phyloP scores from a whole-genome alignment of 1,140 invertebrate species.

The Bombus confusus region DNA sequence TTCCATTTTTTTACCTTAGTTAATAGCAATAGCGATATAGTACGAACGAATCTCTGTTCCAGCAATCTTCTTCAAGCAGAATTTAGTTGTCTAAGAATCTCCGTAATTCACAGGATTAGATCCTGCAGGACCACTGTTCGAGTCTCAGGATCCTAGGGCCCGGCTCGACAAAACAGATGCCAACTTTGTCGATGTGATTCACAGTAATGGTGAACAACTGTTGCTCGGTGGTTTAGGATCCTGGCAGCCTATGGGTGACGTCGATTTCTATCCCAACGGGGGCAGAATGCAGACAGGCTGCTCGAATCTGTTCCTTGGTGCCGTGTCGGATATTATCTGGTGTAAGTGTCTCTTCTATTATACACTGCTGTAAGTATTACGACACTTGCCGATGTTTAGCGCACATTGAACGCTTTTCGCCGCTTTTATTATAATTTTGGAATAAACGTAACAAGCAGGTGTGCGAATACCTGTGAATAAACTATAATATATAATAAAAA shows the following conservation, averaged over 20 bases:
- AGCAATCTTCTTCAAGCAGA: accelerated
- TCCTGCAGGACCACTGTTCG: slow-evolving; percentile 94
- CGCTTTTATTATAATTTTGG: too few species aligned
- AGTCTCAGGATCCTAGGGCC: slow-evolving; percentile 91
- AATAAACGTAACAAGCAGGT: too few species aligned
- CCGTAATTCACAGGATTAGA: slow-evolving; percentile 87
- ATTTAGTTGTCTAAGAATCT: neutral
- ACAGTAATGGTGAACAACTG: slow-evolving; percentile 95
- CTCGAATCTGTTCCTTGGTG: slow-evolving; percentile 92
- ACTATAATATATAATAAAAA: too few species aligned
- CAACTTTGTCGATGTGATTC: slow-evolving; percentile 96
- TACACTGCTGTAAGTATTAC: accelerated
- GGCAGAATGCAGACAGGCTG: slow-evolving; percentile 95
- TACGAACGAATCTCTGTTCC: accelerated
- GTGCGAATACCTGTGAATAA: too few species aligned
- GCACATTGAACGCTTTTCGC: too few species aligned
- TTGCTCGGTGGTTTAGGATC: slow-evolving; percentile 92
- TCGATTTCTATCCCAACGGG: slow-evolving; percentile 96
- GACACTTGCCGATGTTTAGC: accelerated
- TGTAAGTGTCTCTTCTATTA: slow-evolving; percentile 84
- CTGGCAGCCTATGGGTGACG: slow-evolving; percentile 93
- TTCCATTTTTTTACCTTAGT: neutral
- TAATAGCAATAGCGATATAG: neutral
- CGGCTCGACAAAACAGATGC: slow-evolving; percentile 93
- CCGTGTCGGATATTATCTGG: slow-evolving; percentile 94